A percentile compares a stretch with the other conserved stretches of the same genome.
These are phyloP conservation scores for Capricornis sumatraensis DNA, from an alignment of 2,113 vertebrate species.

Conservation along the genomic window DNA sequence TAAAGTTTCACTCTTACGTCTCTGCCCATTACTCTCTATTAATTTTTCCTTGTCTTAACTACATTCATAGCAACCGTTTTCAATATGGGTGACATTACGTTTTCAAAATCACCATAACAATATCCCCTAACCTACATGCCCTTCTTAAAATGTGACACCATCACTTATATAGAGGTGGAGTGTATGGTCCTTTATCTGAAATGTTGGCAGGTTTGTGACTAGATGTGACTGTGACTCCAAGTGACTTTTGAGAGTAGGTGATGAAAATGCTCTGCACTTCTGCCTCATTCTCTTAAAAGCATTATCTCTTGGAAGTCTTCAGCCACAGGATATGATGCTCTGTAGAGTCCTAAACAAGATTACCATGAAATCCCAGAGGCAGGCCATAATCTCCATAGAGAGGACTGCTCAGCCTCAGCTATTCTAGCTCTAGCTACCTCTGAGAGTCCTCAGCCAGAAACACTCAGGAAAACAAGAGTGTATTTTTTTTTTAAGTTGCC, in stretches of 20 bases:
- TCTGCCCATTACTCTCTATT: not conserved
- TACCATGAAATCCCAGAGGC: accelerated
- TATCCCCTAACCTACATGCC: not conserved
- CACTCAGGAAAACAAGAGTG: not conserved
- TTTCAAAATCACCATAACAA: not conserved
- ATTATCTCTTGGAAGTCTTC: not conserved
- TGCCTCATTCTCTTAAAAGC: not conserved
- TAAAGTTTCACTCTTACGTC: not conserved
- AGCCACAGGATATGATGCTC: not conserved
- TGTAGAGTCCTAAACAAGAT: not conserved
- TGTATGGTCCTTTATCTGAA: not conserved
- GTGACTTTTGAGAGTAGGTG: not conserved
- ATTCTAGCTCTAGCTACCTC: not conserved
- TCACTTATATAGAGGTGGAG: not conserved
- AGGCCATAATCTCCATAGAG: not conserved
- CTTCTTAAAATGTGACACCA: not conserved
- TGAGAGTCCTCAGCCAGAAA: not conserved
- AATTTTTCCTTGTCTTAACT: not conserved
- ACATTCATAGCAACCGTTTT: not conserved
- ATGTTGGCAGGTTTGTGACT: not conserved
- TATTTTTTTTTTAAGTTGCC: not conserved
- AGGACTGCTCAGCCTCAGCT: too few relatives aligned
- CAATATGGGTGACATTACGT: not conserved
- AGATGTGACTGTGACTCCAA: not conserved
- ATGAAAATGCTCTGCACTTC: not conserved